phyloP scores from a whole-genome alignment of 2,888 invertebrate species.

The Eremobia ochroleuca region DNA sequence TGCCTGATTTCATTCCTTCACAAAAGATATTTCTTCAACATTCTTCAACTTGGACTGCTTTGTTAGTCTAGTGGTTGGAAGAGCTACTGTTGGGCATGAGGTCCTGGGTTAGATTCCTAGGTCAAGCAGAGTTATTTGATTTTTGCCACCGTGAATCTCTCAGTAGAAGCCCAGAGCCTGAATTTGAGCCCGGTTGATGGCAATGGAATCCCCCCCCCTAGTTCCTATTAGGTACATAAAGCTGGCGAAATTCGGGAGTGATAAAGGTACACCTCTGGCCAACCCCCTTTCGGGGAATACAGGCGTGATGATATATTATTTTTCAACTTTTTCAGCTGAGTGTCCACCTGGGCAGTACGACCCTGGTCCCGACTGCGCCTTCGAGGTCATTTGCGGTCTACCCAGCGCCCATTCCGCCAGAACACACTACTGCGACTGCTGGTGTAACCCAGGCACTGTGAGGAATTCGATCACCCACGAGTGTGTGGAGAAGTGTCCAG shows the following conservation, averaged over 20 bases:
- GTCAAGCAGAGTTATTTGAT: neutral
- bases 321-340: conserved; percentile 70
- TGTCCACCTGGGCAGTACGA: conserved; percentile 77
- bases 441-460: conserved; percentile 74
- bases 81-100: neutral
- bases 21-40: neutral
- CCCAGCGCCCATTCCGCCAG: conserved; percentile 72
- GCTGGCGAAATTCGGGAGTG: neutral
- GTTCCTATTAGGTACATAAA: neutral
- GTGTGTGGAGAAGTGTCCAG: conserved; percentile 72
- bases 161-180: neutral
- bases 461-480: conserved; percentile 67
- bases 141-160: neutral
- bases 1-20: neutral
- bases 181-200: neutral
- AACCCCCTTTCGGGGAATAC: neutral
- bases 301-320: neutral
- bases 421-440: conserved; percentile 78
- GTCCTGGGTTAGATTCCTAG: neutral
- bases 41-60: neutral
- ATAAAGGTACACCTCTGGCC: neutral
- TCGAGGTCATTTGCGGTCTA: conserved; percentile 74
- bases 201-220: neutral
- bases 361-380: conserved; percentile 75
- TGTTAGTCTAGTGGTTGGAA: neutral